Evolutionary conservation across 1,140 invertebrate species (phyloP).

Genomic region (Steinernema khuongi): DNA sequence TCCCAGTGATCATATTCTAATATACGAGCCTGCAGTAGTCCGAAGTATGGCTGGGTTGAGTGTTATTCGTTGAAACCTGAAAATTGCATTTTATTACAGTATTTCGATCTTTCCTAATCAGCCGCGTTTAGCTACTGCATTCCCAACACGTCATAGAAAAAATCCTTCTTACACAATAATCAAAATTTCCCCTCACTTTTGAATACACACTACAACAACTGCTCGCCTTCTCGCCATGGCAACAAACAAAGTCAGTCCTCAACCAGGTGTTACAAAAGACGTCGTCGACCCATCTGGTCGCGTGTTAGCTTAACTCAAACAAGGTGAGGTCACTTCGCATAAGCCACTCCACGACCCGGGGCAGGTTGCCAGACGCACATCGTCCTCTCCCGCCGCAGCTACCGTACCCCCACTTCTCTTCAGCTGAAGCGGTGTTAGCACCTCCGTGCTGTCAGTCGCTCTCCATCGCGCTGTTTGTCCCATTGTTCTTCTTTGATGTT

Average conservation of each 20-base stretch:
- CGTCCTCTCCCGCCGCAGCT: neutral
- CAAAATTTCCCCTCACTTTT: too few species aligned
- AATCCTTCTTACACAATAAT: too few species aligned
- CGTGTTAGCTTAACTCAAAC: conserved; percentile 15
- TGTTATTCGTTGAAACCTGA: too few species aligned
- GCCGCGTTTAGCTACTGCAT: too few species aligned
- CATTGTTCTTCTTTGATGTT: conserved; percentile 10
- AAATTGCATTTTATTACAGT: too few species aligned
- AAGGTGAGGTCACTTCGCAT: conserved; percentile 8
- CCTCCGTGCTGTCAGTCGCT: neutral
- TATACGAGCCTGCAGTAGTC: too few species aligned
- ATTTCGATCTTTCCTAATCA: too few species aligned
- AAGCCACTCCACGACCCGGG: neutral
- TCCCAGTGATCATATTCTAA: too few species aligned
- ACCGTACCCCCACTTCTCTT: neutral
- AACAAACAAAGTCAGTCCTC: neutral
- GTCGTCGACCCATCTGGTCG: conserved; percentile 11
- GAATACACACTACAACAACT: too few species aligned
- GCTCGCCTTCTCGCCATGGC: neutral
- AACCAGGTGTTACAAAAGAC: conserved; percentile 6
- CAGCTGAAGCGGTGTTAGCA: neutral
- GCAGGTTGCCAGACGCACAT: conserved; percentile 13
- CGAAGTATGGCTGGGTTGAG: too few species aligned
- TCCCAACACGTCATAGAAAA: too few species aligned
- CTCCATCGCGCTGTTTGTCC: neutral